These are phyloP conservation scores for Metellina segmentata DNA, from an alignment of 2,888 invertebrate genomes.

Conservation along the genomic window DNA sequence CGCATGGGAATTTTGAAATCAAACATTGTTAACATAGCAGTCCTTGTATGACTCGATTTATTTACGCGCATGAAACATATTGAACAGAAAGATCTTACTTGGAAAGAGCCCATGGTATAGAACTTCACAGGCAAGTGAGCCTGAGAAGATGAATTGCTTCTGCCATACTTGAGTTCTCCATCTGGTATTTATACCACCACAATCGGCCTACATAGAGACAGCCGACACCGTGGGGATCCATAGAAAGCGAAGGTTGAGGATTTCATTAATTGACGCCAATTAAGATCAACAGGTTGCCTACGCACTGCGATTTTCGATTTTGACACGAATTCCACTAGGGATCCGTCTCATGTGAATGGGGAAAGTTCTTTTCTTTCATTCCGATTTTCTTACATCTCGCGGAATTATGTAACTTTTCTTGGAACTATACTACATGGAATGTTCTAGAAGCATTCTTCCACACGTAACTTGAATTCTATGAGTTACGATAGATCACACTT, in stretches of 20 bases:
- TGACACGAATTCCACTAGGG: constrained; percentile 51
- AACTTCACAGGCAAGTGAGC: constrained; percentile 63
- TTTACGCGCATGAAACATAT: not conserved
- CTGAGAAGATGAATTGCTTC: constrained; percentile 49
- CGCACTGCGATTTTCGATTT: constrained; percentile 32
- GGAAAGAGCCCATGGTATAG: constrained; percentile 35
- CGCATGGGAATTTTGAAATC: not conserved
- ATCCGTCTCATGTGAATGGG: constrained; percentile 4
- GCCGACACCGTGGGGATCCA: not conserved
- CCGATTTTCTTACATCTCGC: too few relatives aligned
- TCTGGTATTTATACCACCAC: constrained; percentile 43
- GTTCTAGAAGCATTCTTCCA: too few relatives aligned
- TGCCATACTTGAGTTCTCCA: not conserved
- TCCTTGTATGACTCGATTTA: not conserved
- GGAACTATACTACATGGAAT: too few relatives aligned
- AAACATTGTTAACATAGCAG: not conserved
- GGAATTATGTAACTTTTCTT: not conserved
- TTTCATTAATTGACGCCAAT: constrained; percentile 51
- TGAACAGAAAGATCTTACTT: constrained; percentile 37
- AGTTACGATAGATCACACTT: too few relatives aligned
- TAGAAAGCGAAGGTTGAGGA: constrained; percentile 18
- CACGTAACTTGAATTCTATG: too few relatives aligned
- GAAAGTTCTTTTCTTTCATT: constrained; percentile 40
- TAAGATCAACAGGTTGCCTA: constrained; percentile 32
- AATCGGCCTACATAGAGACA: constrained; percentile 48